Percentiles rank a stretch among this genome's conserved stretches.
These are phyloP conservation scores for Blastobasis adustella DNA, from an alignment of 2,888 invertebrate species.

Conservation along the genomic window DNA sequence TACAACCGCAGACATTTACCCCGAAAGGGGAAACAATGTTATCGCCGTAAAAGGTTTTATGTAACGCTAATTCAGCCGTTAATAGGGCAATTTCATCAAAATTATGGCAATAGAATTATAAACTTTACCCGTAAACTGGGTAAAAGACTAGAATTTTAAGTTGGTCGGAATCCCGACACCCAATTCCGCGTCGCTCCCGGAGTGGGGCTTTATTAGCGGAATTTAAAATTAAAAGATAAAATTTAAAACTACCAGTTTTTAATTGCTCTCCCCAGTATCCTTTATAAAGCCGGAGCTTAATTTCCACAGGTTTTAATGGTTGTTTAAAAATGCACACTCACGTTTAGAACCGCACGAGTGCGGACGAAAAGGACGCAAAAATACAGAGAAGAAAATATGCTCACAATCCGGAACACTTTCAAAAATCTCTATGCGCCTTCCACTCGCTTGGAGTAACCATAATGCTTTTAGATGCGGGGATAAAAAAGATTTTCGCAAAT, in stretches of 20 bases:
- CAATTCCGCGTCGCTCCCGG: no score
- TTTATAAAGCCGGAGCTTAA: not conserved
- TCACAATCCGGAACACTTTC: conserved; percentile 7
- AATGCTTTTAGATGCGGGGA: conserved; percentile 6
- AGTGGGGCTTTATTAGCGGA: not conserved
- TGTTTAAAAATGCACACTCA: conserved; percentile 20
- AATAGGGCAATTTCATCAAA: not conserved
- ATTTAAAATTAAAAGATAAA: not conserved
- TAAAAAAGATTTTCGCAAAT: conserved; percentile 5
- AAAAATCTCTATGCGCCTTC: conserved; percentile 8
- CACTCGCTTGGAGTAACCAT: conserved; percentile 4
- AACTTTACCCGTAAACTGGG: not conserved
- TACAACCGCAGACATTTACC: no score
- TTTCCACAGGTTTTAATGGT: conserved; percentile 15
- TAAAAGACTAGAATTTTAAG: not conserved
- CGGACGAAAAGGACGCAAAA: conserved; percentile 6
- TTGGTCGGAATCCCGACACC: not conserved
- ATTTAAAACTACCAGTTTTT: conserved; percentile 1
- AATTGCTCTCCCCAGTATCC: not conserved
- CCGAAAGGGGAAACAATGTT: no score
- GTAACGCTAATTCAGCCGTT: not conserved
- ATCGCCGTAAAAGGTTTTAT: no score
- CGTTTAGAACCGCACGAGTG: conserved; percentile 11
- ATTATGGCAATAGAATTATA: not conserved
- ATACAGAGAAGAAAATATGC: conserved; percentile 9